A percentile compares a stretch with the other conserved stretches of the same genome.
Conservation (phyloP, 2,797 vertebrate genomes). For the Periophthalmus magnuspinnatus region DNA sequence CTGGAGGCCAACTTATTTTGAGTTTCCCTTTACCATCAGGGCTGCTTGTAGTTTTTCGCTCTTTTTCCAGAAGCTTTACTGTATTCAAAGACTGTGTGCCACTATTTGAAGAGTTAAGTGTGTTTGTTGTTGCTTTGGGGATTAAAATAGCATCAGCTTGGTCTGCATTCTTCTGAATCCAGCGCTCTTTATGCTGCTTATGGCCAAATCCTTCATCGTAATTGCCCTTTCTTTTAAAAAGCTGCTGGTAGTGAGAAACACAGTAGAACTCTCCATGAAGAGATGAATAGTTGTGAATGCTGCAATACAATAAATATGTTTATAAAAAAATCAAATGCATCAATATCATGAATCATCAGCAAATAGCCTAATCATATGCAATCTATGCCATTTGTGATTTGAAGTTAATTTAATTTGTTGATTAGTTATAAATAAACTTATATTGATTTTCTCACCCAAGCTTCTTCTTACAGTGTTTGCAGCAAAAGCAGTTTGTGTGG, state of each 20-base stretch:
- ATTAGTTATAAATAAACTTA: background rate
- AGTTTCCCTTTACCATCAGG: conserved; percentile 62
- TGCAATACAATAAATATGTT: conserved; percentile 69
- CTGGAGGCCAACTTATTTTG: conserved; percentile 72
- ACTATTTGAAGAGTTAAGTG: conserved; percentile 9
- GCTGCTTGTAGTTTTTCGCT: conserved; percentile 15
- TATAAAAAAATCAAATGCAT: background rate
- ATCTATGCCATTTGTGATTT: background rate
- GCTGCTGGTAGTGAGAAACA: conserved; percentile 80
- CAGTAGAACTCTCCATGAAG: conserved; percentile 84
- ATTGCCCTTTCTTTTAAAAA: conserved; percentile 77
- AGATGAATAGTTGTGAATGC: conserved; percentile 81
- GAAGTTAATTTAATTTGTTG: background rate
- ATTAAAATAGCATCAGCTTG: conserved; percentile 42
- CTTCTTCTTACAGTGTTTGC: conserved; percentile 81
- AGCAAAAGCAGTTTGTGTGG: conserved; percentile 85
- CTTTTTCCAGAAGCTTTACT: conserved; percentile 29
- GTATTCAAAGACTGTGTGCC: conserved; percentile 21
- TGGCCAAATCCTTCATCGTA: conserved; percentile 80
- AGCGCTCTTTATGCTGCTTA: conserved; percentile 78
- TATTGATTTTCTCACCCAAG: conserved; percentile 80
- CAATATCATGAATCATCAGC: background rate
- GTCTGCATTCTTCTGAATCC: conserved; percentile 66
- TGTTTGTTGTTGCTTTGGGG: conserved; percentile 34
- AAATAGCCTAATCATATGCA: background rate